These are phyloP conservation scores for Centropus bengalensis DNA, from an alignment of 2,113 vertebrate species.

Conservation along the genomic window DNA sequence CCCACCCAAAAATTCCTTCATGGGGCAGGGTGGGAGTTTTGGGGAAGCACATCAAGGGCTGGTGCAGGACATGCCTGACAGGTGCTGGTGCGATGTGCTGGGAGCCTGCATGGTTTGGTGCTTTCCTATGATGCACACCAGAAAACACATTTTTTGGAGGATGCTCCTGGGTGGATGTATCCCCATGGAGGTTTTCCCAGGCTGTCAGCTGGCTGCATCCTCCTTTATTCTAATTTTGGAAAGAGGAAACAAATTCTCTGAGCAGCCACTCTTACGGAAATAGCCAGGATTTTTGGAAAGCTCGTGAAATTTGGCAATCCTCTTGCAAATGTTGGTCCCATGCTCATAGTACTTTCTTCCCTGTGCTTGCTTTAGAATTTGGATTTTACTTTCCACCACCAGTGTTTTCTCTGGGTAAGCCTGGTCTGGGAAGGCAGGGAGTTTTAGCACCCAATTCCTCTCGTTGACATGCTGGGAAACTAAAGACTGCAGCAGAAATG, in stretches of 20 bases:
- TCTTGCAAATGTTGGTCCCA: neutral
- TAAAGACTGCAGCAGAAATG: neutral
- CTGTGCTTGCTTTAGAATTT: neutral
- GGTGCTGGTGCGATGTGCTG: neutral
- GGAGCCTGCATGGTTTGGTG: neutral
- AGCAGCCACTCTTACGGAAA: neutral
- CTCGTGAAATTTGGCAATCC: neutral
- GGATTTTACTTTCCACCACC: neutral
- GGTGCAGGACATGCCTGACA: neutral
- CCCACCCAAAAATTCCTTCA: neutral
- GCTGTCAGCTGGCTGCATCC: neutral
- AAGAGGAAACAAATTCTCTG: neutral
- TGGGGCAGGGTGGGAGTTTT: neutral
- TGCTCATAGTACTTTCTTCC: neutral
- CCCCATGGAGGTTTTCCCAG: rapidly evolving
- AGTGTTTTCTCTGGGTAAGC: neutral
- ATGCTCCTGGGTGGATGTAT: neutral
- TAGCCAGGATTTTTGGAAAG: neutral
- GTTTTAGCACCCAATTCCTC: neutral
- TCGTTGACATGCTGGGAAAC: neutral
- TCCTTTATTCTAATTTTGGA: neutral
- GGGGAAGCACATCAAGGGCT: rapidly evolving
- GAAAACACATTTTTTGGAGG: neutral
- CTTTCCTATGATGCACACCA: neutral
- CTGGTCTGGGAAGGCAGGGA: neutral